Percentiles rank a stretch among this genome's conserved stretches.
Evolutionary conservation across 1,140 invertebrate genomes (phyloP).

Genomic region (Cydia strobilella): DNA sequence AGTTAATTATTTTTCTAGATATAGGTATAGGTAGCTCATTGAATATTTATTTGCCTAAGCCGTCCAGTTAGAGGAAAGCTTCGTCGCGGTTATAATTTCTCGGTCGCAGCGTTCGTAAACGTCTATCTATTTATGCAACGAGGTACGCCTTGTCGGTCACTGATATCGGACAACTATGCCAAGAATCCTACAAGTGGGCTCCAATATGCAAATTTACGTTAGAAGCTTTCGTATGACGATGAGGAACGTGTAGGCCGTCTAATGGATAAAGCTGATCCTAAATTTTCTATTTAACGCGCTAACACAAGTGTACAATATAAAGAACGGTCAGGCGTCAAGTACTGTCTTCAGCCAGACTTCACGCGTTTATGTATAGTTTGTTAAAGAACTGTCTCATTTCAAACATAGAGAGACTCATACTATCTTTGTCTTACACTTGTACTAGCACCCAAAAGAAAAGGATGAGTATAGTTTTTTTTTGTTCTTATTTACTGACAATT

Average conservation of each 20-base stretch:
- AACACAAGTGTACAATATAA: neutral
- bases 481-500: too few species aligned
- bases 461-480: too few species aligned
- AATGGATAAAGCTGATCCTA: neutral
- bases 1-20: too few species aligned
- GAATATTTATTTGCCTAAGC: neutral
- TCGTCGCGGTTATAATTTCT: neutral
- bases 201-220: neutral
- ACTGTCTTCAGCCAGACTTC: neutral
- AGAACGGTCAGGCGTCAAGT: neutral
- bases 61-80: neutral
- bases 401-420: too few species aligned
- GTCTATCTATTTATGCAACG: constrained; percentile 19
- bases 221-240: neutral
- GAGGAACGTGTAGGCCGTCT: neutral
- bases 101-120: constrained; percentile 2
- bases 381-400: too few species aligned
- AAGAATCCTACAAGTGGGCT: neutral
- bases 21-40: too few species aligned
- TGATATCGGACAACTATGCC: neutral
- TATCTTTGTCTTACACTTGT: too few species aligned
- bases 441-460: too few species aligned
- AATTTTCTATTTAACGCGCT: neutral
- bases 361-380: too few species aligned
- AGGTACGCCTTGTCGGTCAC: constrained; percentile 1